Evolutionary conservation across 2,888 invertebrate species (phyloP).

Genomic region (Autographa pulchrina): DNA sequence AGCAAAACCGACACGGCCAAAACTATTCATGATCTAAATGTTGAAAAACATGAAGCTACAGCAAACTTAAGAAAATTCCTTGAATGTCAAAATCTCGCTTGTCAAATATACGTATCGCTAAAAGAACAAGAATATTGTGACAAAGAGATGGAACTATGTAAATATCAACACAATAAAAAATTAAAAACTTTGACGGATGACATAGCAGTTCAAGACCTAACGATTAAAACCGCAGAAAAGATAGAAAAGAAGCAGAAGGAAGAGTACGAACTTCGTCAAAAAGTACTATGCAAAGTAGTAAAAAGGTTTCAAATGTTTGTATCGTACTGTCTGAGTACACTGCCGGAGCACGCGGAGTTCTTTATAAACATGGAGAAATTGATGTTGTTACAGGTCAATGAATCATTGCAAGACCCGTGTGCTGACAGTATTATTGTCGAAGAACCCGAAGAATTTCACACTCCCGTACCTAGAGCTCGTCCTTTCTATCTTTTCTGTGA

Average conservation of each 20-base stretch:
- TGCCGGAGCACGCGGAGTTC: slow-evolving; percentile 83
- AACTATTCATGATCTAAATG: slow-evolving; percentile 76
- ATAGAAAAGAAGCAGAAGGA: slow-evolving; percentile 70
- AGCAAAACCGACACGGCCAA: slow-evolving; percentile 58
- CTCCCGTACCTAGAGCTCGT: slow-evolving; percentile 72
- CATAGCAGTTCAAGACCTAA: slow-evolving; percentile 71
- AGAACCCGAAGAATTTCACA: slow-evolving; percentile 65
- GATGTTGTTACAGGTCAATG: slow-evolving; percentile 79
- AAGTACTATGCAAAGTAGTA: slow-evolving; percentile 80
- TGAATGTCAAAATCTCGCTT: slow-evolving; percentile 82
- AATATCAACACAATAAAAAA: slow-evolving; percentile 74
- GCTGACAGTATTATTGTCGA: slow-evolving; percentile 74
- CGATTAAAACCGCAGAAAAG: slow-evolving; percentile 70
- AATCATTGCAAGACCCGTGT: slow-evolving; percentile 72
- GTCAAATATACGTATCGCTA: slow-evolving; percentile 82
- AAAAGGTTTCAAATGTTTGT: slow-evolving; percentile 82
- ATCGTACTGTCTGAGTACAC: slow-evolving; percentile 73
- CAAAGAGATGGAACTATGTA: slow-evolving; percentile 68
- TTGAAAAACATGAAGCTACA: slow-evolving; percentile 79
- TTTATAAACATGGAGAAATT: slow-evolving; percentile 83
- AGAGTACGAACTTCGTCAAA: slow-evolving; percentile 75
- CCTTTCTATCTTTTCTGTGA: slow-evolving; percentile 82
- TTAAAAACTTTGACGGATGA: slow-evolving; percentile 67
- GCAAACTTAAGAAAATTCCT: slow-evolving; percentile 76
- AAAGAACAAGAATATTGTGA: slow-evolving; percentile 79